Percentiles rank a stretch among this genome's conserved stretches.
Evolutionary conservation across 2,113 vertebrate species (phyloP).

Genomic region (Caloenas nicobarica): DNA sequence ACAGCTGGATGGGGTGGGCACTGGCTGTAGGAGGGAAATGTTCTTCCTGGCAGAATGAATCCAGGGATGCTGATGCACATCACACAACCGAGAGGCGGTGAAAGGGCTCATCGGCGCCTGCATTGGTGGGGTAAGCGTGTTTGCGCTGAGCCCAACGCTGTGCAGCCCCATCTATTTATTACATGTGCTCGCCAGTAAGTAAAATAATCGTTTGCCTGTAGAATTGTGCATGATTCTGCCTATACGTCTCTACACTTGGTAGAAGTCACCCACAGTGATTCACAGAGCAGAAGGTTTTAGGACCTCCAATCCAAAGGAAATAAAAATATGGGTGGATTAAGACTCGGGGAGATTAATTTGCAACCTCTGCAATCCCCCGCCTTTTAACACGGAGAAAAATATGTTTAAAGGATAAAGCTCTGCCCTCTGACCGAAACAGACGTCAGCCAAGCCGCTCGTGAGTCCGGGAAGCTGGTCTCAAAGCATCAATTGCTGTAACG

Average conservation of each 20-base stretch:
- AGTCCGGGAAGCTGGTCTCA: background rate
- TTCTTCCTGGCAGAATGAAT: no score
- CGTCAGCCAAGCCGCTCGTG: background rate
- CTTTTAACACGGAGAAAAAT: background rate
- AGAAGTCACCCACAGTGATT: background rate
- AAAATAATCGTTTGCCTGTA: background rate
- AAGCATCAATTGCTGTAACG: fast-evolving
- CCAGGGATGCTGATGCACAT: no score
- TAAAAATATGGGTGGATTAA: background rate
- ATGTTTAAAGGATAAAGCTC: background rate
- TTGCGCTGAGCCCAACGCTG: fast-evolving
- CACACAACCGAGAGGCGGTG: no score
- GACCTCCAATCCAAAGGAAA: background rate
- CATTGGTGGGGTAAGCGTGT: background rate
- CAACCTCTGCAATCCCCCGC: background rate
- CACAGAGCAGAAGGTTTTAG: background rate
- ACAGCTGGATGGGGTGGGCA: no score
- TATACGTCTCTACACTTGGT: background rate
- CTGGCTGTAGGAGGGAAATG: no score
- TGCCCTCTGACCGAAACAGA: background rate
- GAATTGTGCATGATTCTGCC: background rate
- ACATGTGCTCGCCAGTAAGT: no score
- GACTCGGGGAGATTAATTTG: background rate
- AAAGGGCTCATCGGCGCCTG: background rate
- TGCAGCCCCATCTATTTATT: background rate